Base-by-base conservation (phyloP, 2,888 invertebrate species). In the Cylindroiulus punctatus region DNA sequence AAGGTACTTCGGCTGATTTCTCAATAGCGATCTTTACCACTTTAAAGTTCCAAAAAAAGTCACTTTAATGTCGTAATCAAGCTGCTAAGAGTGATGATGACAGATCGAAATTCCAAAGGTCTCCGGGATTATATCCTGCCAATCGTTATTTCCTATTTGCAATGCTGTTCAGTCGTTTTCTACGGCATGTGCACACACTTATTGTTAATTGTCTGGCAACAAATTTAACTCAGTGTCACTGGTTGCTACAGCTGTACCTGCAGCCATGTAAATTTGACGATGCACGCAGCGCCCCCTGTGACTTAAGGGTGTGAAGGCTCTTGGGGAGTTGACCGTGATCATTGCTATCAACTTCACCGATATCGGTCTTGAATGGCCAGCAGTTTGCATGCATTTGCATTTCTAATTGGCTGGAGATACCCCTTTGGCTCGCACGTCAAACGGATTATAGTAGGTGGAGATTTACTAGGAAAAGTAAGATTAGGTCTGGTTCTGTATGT, bases 231-330 rank as follows among this genome's bases (percentile, higher is more conserved):
- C 65, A 65, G 26, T 26, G 26, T 12, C 65, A 65, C 65, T 57
- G 14, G 57, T 57, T 57, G 57, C 65, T 26, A n/a, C n/a, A n/a
- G n/a, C n/a, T n/a, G n/a, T n/a, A 65, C 65, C 65, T 65, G 65
- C 65, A 22, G 26, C n/a, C 26, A 12, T 8, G 44, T 12, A 44
- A 44, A 44, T 65, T 65, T 5, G 26, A 22, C 7, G 10, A 44
- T 10, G 65, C 65, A 26, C 26, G 26, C 65, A 65, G 22, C 65
- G 26, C 65, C 65, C 65, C 65, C 65, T 26, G 65, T 0, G 65
- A 26, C 10, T 10, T n/a, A n/a, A 26, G 26, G 65, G 26, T 26
- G 22, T 22, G 65, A n/a, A 12, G 10, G 65, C 26, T 65, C 52
- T 2, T 52, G 52, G 52, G 52, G 52, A n/a, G 65, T n/a, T 26